Evolutionary conservation across 2,113 vertebrate genomes (phyloP).

Genomic region (Lonchura striata): DNA sequence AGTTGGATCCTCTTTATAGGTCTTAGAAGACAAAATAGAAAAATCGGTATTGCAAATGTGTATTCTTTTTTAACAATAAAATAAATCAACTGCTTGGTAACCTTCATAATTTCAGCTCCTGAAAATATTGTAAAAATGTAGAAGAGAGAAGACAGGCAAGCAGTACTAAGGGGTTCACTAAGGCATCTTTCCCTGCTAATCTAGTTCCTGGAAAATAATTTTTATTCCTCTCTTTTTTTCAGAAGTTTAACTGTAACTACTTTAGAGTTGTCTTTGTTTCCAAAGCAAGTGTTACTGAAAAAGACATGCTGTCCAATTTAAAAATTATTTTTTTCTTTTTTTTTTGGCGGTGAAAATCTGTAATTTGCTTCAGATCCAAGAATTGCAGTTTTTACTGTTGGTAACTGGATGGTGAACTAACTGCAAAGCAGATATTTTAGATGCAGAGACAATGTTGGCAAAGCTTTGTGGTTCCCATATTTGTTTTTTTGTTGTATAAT

Average conservation of each 20-base stretch:
- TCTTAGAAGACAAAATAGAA: not conserved
- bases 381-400: not conserved
- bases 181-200: not conserved
- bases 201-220: not conserved
- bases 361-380: not conserved
- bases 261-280: not conserved
- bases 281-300: not conserved
- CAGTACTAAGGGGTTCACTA: not conserved
- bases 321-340: not conserved
- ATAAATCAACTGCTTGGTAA: not conserved
- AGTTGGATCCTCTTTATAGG: not conserved
- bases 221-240: not conserved
- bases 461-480: constrained; percentile 6
- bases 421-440: constrained; percentile 1
- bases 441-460: constrained; percentile 42
- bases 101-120: not conserved
- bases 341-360: not conserved
- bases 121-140: not conserved
- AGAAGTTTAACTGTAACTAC: not conserved
- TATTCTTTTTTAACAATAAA: not conserved
- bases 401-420: not conserved
- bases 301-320: not conserved
- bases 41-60: not conserved
- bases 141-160: not conserved
- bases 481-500: constrained; percentile 50